Base-by-base conservation (phyloP, 2,113 vertebrate species). In the Colistium nudipinnis region DNA sequence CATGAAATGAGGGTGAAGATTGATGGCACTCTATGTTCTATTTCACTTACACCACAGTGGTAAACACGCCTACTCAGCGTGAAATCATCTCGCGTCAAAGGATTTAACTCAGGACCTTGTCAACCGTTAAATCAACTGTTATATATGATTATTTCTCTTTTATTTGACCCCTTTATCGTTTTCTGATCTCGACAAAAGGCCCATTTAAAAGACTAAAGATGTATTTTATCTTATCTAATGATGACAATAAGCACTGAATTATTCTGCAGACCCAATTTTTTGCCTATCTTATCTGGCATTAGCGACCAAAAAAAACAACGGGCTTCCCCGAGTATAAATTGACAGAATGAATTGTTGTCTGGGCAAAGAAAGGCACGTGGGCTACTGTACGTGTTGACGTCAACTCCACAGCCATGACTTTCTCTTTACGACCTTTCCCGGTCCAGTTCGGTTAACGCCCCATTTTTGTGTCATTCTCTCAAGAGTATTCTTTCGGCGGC, bases 11-110 rank as follows among this genome's bases (percentile, higher is more conserved):
- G 27, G 19, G 36, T 14, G 38, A 17, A 8, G 64, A 79, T 39
- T 39, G 55, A 71, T 49, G 47, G 19, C 48, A 17, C 36, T 36
- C 20, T 43, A 11, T 11, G 13, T 39, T 35, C 1, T 22, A 31
- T 43, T 17, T 43, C 25, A 31, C 36, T 24, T 11, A 19, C 28
- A 52, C 4, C 9, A 48, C 38, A 36, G 24, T 16, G 16, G 25
- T n/a, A n/a, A 43, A 43, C 39, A 43, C 56, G 13, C 38, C 48
- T 47, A 54, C 44, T 39, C 44, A 6, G 33, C 30, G 19, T 53
- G 28, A 33, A 73, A 48, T 56, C 39, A 48, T 62, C 31, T 10
- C n/a, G n/a, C n/a, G n/a, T n/a, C n/a, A n/a, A n/a, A n/a, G n/a
- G n/a, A n/a, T n/a, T n/a, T n/a, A n/a, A n/a, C n/a, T n/a, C n/a